Evolutionary conservation across 2,888 invertebrate genomes (phyloP).

Genomic region (Cerastis leucographa): DNA sequence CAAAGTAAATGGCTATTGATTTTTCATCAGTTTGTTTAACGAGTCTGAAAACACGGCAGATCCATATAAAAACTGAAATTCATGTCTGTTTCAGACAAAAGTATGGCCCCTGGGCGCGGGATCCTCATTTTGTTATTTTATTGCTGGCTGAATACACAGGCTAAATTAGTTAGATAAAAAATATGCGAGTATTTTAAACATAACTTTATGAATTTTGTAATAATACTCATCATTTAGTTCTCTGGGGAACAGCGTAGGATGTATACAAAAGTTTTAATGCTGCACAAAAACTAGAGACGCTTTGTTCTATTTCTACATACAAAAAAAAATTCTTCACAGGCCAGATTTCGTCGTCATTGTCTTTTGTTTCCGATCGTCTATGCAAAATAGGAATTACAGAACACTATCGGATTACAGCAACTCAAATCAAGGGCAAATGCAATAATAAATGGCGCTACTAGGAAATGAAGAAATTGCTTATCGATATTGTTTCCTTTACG

Average conservation of each 20-base stretch:
- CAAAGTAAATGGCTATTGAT: slow-evolving; percentile 70
- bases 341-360: background rate
- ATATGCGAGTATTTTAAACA: slow-evolving; percentile 39
- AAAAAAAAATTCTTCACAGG: background rate
- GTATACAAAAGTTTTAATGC: slow-evolving; percentile 36
- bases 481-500: slow-evolving; percentile 74
- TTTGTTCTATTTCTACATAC: slow-evolving; percentile 26
- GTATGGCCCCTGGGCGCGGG: slow-evolving; percentile 45
- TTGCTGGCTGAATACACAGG: slow-evolving; percentile 51
- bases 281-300: slow-evolving; percentile 17
- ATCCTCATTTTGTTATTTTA: slow-evolving; percentile 53
- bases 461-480: slow-evolving; percentile 77
- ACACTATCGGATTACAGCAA: slow-evolving; percentile 52
- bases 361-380: slow-evolving; percentile 17
- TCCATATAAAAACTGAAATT: slow-evolving; percentile 76
- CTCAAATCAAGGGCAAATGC: slow-evolving; percentile 66
- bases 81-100: slow-evolving; percentile 74
- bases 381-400: slow-evolving; percentile 12
- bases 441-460: slow-evolving; percentile 70
- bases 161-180: slow-evolving; percentile 46
- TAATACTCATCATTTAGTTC: slow-evolving; percentile 28
- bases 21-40: slow-evolving; percentile 81
- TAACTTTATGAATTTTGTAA: slow-evolving; percentile 35
- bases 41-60: slow-evolving; percentile 77
- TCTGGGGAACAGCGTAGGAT: slow-evolving; percentile 29